Evolutionary conservation across 2,797 vertebrate genomes (phyloP).

Genomic region (Danio albolineatus): DNA sequence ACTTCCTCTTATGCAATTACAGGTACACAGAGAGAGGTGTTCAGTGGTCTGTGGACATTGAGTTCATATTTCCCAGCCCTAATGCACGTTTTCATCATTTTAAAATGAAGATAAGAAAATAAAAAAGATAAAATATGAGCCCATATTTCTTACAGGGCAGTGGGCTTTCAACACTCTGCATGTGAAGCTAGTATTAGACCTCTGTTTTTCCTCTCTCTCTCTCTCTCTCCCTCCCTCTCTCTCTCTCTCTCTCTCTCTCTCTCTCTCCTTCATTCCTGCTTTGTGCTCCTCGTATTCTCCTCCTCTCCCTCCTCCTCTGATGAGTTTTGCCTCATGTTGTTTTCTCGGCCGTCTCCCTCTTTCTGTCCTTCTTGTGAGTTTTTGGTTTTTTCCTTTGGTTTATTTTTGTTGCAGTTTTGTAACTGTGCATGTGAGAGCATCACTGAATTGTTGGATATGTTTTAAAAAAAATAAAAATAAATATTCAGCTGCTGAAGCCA

Average conservation of each 20-base stretch:
- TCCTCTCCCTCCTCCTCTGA: constrained; percentile 61
- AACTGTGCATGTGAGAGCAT: constrained; percentile 99
- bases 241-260: constrained; percentile 53
- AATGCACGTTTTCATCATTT: constrained; percentile 92
- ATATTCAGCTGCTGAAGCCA: constrained; percentile 99
- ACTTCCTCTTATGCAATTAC: constrained; percentile 73
- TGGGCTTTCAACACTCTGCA: constrained; percentile 97
- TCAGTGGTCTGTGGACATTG: constrained; percentile 79
- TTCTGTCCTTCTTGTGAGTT: constrained; percentile 71
- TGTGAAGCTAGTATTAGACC: constrained; percentile 98
- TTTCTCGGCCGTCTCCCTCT: constrained; percentile 73
- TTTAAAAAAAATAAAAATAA: constrained; percentile 79
- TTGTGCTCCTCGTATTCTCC: constrained; percentile 67
- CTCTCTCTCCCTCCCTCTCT: constrained; percentile 62
- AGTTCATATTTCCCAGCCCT: constrained; percentile 87
- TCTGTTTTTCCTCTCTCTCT: constrained; percentile 73
- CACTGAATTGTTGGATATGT: constrained; percentile 99
- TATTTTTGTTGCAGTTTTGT: constrained; percentile 88
- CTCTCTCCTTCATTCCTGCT: constrained; percentile 72
- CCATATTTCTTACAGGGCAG: constrained; percentile 84
- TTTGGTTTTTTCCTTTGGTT: constrained; percentile 65
- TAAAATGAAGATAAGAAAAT: constrained; percentile 77
- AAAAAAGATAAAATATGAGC: constrained; percentile 79
- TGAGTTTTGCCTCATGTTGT: constrained; percentile 77
- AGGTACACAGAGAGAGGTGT: constrained; percentile 70